Conservation (phyloP, 2,888 invertebrate species). For the Chalcosyrphus nemorum region DNA sequence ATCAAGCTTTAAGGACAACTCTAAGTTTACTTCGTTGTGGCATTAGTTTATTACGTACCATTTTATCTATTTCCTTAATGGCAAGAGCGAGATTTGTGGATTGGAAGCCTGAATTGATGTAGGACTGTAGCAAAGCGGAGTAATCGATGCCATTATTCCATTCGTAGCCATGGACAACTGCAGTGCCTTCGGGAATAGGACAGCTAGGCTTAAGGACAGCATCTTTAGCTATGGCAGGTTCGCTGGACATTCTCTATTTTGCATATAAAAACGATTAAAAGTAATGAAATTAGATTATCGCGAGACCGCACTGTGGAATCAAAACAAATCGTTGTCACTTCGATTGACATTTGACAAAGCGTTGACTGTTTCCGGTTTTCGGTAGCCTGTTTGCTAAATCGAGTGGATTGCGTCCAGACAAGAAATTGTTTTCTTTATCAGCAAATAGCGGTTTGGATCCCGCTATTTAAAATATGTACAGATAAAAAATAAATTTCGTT, state of each 20-base stretch:
- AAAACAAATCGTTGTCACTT: constrained; percentile 26
- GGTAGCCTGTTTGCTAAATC: background rate
- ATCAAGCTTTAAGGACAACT: constrained; percentile 83
- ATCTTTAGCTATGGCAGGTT: constrained; percentile 84
- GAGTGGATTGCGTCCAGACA: background rate
- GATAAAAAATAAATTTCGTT: too few relatives aligned
- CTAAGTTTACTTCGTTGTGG: background rate
- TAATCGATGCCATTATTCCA: constrained; percentile 96
- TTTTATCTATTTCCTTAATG: constrained; percentile 94
- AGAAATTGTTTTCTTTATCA: too few relatives aligned
- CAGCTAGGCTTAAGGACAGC: constrained; percentile 89
- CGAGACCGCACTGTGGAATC: background rate
- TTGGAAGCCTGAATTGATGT: constrained; percentile 95
- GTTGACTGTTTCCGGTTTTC: background rate
- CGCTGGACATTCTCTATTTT: constrained; percentile 75
- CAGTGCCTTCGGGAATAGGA: constrained; percentile 86
- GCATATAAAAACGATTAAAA: background rate
- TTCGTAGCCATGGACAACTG: constrained; percentile 92
- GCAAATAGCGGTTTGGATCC: too few relatives aligned
- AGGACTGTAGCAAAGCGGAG: constrained; percentile 90
- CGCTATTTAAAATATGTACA: too few relatives aligned
- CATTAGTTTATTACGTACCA: constrained; percentile 84
- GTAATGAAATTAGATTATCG: background rate
- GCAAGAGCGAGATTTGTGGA: constrained; percentile 97
- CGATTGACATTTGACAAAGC: background rate